phyloP scores from a whole-genome alignment of 2,797 vertebrate species.

The Scolopax rusticola region DNA sequence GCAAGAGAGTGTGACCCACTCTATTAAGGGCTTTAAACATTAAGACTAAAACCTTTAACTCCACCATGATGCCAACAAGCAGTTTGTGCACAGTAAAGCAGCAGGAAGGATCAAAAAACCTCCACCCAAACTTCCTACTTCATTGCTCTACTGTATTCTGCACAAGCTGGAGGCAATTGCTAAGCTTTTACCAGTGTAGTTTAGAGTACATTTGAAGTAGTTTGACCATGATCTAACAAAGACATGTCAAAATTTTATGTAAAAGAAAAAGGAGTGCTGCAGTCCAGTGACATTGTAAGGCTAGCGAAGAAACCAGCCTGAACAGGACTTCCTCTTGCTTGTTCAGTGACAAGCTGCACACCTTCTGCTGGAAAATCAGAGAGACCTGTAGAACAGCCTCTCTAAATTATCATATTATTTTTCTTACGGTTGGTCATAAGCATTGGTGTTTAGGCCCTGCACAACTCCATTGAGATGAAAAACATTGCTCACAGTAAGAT shows the following conservation, averaged over 20 bases:
- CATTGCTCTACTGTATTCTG: not conserved
- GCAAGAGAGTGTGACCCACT: slow-evolving; percentile 15
- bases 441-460: not conserved
- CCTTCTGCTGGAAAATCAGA: rapidly evolving
- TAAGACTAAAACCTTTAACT: slow-evolving; percentile 20
- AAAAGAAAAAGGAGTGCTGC: not conserved
- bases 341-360: rapidly evolving
- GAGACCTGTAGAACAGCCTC: not conserved
- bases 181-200: not conserved
- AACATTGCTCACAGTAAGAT: not conserved
- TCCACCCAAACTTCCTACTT: not conserved
- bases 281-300: not conserved
- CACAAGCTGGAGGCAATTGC: not conserved
- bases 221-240: not conserved
- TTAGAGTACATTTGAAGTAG: not conserved
- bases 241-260: not conserved
- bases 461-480: rapidly evolving
- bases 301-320: not conserved
- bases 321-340: not conserved
- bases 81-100: not conserved
- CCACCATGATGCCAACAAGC: slow-evolving; percentile 46
- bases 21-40: slow-evolving; percentile 45
- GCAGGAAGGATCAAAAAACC: not conserved
- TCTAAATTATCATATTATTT: not conserved
- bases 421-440: not conserved